Conservation (phyloP, 2,113 vertebrate species). For the Athene noctua region DNA sequence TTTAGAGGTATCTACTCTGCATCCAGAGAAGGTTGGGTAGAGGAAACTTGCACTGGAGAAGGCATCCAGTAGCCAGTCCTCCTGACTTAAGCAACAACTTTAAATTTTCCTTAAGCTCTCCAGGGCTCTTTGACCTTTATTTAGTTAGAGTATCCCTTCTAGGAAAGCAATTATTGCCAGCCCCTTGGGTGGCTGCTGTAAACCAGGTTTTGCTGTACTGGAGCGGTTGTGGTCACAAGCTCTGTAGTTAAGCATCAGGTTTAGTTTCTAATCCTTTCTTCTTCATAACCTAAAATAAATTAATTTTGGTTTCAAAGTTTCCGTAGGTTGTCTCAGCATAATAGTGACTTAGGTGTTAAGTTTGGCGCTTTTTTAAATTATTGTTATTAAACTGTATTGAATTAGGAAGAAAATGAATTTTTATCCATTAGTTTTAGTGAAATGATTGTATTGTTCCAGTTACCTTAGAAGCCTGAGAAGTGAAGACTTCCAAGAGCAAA, state of each 20-base stretch:
- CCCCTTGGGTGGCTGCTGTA: neutral
- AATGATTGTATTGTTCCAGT: neutral
- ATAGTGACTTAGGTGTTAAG: neutral
- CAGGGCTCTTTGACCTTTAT: neutral
- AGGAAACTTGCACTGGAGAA: neutral
- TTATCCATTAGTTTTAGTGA: neutral
- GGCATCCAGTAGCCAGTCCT: neutral
- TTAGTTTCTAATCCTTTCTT: neutral
- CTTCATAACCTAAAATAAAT: neutral
- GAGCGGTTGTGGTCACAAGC: neutral
- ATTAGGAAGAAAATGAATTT: neutral
- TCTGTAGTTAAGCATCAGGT: conserved; percentile 16
- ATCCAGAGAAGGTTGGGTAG: neutral
- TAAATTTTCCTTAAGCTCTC: neutral
- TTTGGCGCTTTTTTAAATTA: neutral
- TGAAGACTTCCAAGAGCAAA: neutral
- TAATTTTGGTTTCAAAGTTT: neutral
- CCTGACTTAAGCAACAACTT: neutral
- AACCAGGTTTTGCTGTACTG: neutral
- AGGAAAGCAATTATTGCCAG: conserved; percentile 19
- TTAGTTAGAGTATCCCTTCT: neutral
- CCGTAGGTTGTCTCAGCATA: neutral
- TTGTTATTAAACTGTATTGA: neutral
- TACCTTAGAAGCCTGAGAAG: neutral
- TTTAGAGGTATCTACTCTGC: neutral